These are phyloP conservation scores for Graphium colonna DNA, from an alignment of 2,888 invertebrate species.

Conservation along the genomic window DNA sequence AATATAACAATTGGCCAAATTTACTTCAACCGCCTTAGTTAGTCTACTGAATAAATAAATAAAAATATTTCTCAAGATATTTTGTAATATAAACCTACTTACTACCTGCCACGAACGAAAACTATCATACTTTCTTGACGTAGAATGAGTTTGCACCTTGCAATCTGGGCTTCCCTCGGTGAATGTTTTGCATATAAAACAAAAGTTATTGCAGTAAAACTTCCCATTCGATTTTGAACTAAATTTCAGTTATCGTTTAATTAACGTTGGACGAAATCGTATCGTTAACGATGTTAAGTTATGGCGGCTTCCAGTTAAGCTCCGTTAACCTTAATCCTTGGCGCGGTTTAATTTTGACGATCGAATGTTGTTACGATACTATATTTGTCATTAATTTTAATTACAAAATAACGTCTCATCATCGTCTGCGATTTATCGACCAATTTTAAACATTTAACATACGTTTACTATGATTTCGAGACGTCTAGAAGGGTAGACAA, in stretches of 20 bases:
- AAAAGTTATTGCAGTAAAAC: slow-evolving; percentile 2
- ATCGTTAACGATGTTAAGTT: background rate
- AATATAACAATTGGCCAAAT: background rate
- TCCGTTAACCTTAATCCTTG: slow-evolving; percentile 9
- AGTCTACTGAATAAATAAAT: too few relatives aligned
- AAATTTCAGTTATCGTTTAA: slow-evolving; percentile 1
- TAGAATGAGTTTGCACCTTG: background rate
- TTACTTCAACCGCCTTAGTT: background rate
- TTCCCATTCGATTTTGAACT: background rate
- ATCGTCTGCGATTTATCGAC: too few relatives aligned
- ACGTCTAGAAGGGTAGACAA: too few relatives aligned
- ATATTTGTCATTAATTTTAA: too few relatives aligned
- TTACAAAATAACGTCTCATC: too few relatives aligned
- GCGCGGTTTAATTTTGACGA: background rate
- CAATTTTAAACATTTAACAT: too few relatives aligned
- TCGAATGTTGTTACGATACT: too few relatives aligned
- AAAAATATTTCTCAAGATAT: background rate
- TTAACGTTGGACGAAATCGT: background rate
- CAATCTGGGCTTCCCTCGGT: background rate
- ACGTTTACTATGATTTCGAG: too few relatives aligned
- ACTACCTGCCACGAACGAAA: background rate
- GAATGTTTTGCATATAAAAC: background rate
- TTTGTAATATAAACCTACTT: background rate
- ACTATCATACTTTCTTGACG: background rate
- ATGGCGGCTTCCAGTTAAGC: background rate